phyloP scores from a whole-genome alignment of 2,888 invertebrate species.

The Acronicta alni region DNA sequence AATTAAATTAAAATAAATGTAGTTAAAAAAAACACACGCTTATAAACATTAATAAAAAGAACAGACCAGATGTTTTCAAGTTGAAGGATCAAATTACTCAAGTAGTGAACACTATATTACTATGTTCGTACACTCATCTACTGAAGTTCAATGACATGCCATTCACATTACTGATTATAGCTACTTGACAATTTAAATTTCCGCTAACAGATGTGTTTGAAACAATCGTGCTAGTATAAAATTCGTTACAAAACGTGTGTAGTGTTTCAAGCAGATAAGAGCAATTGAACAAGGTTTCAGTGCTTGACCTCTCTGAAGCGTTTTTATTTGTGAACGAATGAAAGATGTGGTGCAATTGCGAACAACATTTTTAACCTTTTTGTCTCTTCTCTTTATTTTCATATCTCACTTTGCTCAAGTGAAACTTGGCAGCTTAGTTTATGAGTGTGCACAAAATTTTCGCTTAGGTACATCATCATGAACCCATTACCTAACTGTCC shows the following conservation, averaged over 20 bases:
- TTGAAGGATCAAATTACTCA: neutral
- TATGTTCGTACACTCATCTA: neutral
- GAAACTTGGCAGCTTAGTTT: too few relatives aligned
- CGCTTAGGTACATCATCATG: too few relatives aligned
- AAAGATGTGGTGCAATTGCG: conserved; percentile 1
- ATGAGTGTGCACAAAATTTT: too few relatives aligned
- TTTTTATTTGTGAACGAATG: conserved; percentile 40
- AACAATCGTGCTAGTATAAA: conserved; percentile 19
- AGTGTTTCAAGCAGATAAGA: conserved; percentile 44
- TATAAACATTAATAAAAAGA: neutral
- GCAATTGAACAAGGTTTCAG: conserved; percentile 42
- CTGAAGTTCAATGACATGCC: conserved; percentile 7
- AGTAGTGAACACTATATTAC: neutral
- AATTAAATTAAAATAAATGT: too few relatives aligned
- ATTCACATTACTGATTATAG: neutral
- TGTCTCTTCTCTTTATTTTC: neutral
- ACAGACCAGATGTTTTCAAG: neutral
- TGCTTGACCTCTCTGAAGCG: conserved; percentile 36
- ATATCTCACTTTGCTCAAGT: too few relatives aligned
- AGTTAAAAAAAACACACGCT: too few relatives aligned
- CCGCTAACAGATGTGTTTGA: neutral
- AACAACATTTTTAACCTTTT: neutral
- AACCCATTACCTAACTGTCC: too few relatives aligned
- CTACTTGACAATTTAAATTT: conserved; percentile 13
- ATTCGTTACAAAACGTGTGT: conserved; percentile 26